These are phyloP conservation scores for Cichladusa arquata DNA, from an alignment of 2,113 vertebrate species.

Conservation along the genomic window DNA sequence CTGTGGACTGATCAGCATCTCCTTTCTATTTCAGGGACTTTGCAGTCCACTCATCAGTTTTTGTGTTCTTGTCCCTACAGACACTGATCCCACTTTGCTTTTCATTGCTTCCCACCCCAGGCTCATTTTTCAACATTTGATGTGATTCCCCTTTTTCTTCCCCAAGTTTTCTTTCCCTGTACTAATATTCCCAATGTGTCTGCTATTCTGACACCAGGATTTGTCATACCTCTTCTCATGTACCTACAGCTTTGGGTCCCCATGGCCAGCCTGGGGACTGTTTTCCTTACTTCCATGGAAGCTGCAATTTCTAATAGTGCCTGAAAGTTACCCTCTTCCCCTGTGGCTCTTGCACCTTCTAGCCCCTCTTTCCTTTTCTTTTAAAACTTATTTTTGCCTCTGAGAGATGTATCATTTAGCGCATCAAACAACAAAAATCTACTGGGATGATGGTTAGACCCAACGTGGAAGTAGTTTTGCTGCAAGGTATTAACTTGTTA, in stretches of 20 bases:
- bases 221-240: background rate
- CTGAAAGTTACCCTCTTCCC: background rate
- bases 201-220: background rate
- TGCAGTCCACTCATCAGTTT: background rate
- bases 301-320: background rate
- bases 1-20: fast-evolving
- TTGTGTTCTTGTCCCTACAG: background rate
- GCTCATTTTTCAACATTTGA: background rate
- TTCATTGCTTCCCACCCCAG: background rate
- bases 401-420: background rate
- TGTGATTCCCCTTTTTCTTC: background rate
- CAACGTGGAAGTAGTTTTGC: background rate
- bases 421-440: background rate
- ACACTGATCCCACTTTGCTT: background rate
- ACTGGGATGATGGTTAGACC: background rate
- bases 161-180: background rate
- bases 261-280: background rate
- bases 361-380: background rate
- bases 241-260: background rate
- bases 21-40: background rate
- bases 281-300: background rate
- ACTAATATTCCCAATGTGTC: background rate
- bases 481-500: background rate
- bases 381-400: background rate
- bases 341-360: background rate